Evolutionary conservation across 2,888 invertebrate species (phyloP), one percentile per base, ranked within the genome.

Genomic region (Cosmorhoe ocellata): DNA sequence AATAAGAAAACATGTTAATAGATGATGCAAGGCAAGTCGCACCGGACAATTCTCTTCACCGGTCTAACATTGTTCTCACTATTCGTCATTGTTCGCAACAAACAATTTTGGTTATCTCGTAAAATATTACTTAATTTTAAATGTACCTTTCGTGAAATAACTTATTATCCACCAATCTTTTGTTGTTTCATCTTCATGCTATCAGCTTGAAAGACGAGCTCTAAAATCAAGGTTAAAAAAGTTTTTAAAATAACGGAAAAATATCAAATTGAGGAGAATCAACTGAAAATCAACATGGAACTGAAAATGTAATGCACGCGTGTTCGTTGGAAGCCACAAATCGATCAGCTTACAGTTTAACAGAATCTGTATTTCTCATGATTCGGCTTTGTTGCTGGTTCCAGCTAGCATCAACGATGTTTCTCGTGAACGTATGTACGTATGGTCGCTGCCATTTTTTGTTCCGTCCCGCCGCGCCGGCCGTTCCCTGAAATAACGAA

Each of bases 301-400:
- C 33, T 30, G 46, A 30, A 44, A 49, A 48, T 40, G 37, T 53
- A 40, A 50, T 51, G 50, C 52, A 49, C 44, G 44, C 46, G 48
- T 40, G 48, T 51, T 55, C 51, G 60, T 58, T 59, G 60, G 56
- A 50, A 56, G 51, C 39, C 58, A 64, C 62, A 58, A 65, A 69
- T 72, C 71, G 70, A 69, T 74, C 71, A 59, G 56, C 67, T 74
- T 71, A 69, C 76, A 58, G 67, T 69, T 76, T 69, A 71, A 69
- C 66, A 71, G 76, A 78, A 79, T 69, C 69, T 64, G 58, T 64
- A 65, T 58, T 70, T 68, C 69, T 63, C 65, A 69, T 63, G 61
- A 70, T 65, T 65, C 60, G 57, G 64, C 71, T 70, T 72, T 72
- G 69, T 67, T 66, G 60, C 59, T 50, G 63, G 61, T 71, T 73